Evolutionary conservation across 2,888 invertebrate species (phyloP).

Genomic region (Psylliodes chrysocephalus): DNA sequence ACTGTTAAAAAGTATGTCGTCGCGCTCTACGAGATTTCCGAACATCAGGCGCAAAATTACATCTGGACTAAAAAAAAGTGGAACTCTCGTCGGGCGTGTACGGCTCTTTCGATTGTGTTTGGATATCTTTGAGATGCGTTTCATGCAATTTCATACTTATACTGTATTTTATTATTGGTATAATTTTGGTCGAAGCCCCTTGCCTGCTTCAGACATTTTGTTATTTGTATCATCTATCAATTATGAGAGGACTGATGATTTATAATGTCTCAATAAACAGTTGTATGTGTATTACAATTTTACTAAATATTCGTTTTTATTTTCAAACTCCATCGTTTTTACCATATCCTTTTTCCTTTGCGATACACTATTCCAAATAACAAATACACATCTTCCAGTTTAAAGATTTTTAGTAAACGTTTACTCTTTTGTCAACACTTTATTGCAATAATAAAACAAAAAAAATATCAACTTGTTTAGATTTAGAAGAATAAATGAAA

Average conservation of each 20-base stretch:
- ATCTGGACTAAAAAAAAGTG: not conserved
- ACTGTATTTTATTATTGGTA: conserved; percentile 51
- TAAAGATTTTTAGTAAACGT: too few species aligned
- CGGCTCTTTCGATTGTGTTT: conserved; percentile 13
- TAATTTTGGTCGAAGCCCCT: conserved; percentile 46
- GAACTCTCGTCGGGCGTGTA: conserved; percentile 22
- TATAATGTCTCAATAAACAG: conserved; percentile 73
- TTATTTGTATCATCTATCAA: conserved; percentile 58
- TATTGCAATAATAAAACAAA: too few species aligned
- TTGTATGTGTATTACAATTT: conserved; percentile 72
- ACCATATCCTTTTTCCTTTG: not conserved
- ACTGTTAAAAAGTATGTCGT: conserved; percentile 9
- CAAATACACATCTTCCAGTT: too few species aligned
- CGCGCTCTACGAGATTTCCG: conserved; percentile 16
- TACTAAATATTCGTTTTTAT: conserved; percentile 49
- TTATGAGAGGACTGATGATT: conserved; percentile 65
- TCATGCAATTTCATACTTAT: conserved; percentile 41
- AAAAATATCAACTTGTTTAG: too few species aligned
- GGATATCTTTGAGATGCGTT: conserved; percentile 36
- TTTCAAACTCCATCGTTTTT: not conserved
- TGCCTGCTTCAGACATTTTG: conserved; percentile 52
- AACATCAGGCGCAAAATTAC: conserved; percentile 26
- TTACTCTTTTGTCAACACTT: too few species aligned
- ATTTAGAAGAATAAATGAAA: too few species aligned
- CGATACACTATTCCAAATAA: too few species aligned